phyloP scores from a whole-genome alignment of 2,888 invertebrate species.

The Orthosia gracilis region DNA sequence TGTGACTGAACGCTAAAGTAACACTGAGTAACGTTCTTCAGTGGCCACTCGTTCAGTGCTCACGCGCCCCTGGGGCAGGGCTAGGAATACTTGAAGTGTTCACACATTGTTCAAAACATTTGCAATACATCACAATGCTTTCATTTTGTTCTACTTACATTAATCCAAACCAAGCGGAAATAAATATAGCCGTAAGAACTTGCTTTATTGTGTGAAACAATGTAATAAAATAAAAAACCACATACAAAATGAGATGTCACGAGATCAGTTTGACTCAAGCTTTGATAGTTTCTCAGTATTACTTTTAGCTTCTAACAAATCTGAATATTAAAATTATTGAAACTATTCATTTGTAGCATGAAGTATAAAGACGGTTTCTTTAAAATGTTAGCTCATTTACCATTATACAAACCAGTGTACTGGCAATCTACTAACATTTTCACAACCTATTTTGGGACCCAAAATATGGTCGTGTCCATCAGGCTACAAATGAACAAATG shows the following conservation, averaged over 20 bases:
- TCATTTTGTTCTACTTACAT: constrained; percentile 29
- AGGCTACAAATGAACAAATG: constrained; percentile 60
- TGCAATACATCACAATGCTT: constrained; percentile 26
- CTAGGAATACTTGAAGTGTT: constrained; percentile 34
- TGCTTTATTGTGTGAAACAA: constrained; percentile 45
- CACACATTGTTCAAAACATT: constrained; percentile 33
- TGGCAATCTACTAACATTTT: constrained; percentile 15
- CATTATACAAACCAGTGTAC: constrained; percentile 19
- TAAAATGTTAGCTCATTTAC: constrained; percentile 22
- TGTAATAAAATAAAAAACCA: constrained; percentile 44
- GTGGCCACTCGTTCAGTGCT: constrained; percentile 10
- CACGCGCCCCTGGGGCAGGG: neutral
- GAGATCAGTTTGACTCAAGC: constrained; percentile 63
- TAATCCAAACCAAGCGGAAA: constrained; percentile 55
- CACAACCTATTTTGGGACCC: constrained; percentile 9
- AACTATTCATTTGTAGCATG: constrained; percentile 59
- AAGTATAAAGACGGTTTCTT: constrained; percentile 23
- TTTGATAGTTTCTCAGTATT: constrained; percentile 62
- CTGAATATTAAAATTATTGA: constrained; percentile 54
- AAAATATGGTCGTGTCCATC: constrained; percentile 6
- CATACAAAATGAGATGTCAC: constrained; percentile 54
- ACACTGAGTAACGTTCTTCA: constrained; percentile 59
- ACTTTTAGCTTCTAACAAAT: constrained; percentile 64
- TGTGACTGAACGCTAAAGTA: constrained; percentile 59
- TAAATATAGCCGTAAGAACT: constrained; percentile 53